Conservation (phyloP, 2,113 vertebrate species). For the Cynopterus brachyotis region DNA sequence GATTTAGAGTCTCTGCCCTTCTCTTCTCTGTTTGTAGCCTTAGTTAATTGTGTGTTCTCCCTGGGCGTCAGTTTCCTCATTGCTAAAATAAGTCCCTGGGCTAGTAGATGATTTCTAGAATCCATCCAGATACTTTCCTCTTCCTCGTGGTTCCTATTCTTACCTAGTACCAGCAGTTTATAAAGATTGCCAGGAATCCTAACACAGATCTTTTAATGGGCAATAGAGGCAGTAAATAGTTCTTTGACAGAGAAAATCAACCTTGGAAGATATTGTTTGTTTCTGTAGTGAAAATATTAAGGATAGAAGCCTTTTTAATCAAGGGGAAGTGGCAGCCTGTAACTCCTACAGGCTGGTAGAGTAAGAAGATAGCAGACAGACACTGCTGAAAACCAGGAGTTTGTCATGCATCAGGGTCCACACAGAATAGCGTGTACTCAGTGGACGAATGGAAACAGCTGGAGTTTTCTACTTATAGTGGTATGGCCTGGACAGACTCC, state of each 20-base stretch:
- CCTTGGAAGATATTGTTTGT: not conserved
- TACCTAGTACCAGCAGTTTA: not conserved
- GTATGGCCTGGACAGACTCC: not conserved
- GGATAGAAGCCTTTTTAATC: not conserved
- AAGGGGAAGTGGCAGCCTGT: not conserved
- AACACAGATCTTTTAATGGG: not conserved
- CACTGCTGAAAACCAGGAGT: not conserved
- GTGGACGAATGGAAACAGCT: not conserved
- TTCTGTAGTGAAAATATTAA: not conserved
- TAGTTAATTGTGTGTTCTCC: not conserved
- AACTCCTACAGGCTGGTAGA: not conserved
- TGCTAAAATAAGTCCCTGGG: not conserved
- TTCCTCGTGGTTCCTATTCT: not conserved
- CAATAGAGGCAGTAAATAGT: not conserved
- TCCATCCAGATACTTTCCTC: not conserved
- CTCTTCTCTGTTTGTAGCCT: not conserved
- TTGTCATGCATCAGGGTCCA: not conserved
- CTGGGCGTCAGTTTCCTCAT: not conserved
- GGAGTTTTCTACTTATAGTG: not conserved
- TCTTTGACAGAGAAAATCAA: not conserved
- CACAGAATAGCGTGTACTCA: rapidly evolving
- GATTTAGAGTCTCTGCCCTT: not conserved
- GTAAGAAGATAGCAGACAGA: not conserved
- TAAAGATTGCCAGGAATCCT: not conserved
- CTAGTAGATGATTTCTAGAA: not conserved